These are phyloP conservation scores for Macrophya alboannulata DNA, from an alignment of 2,888 invertebrate species.

Conservation along the genomic window DNA sequence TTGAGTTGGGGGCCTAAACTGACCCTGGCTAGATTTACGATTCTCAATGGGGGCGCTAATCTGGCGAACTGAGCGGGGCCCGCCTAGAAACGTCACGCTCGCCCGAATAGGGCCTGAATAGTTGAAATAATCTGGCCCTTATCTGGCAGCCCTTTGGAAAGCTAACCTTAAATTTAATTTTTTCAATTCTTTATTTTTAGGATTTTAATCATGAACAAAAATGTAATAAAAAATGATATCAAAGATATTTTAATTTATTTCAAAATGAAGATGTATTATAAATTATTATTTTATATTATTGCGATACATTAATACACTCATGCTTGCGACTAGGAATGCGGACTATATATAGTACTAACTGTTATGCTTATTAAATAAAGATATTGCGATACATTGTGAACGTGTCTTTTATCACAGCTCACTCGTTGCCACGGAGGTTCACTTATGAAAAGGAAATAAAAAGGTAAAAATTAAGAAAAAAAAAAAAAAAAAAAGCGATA, in stretches of 20 bases:
- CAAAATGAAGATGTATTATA: not conserved
- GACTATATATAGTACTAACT: too few species aligned
- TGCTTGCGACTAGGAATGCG: too few species aligned
- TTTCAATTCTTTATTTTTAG: not conserved
- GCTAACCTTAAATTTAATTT: conserved; percentile 13
- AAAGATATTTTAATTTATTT: conserved; percentile 4
- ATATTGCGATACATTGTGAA: too few species aligned
- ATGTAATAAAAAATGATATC: conserved; percentile 13
- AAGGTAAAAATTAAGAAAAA: too few species aligned
- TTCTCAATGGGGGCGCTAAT: conserved; percentile 26
- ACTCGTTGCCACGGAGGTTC: too few species aligned
- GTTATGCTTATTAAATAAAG: too few species aligned
- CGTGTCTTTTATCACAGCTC: too few species aligned
- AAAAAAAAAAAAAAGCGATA: too few species aligned
- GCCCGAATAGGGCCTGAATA: conserved; percentile 32
- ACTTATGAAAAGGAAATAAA: too few species aligned
- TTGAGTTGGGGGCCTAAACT: conserved; percentile 27
- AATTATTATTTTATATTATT: conserved; percentile 8
- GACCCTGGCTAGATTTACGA: conserved; percentile 19
- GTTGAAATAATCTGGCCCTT: not conserved
- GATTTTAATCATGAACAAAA: conserved; percentile 27
- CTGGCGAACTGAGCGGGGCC: conserved; percentile 33
- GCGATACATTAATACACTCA: conserved; percentile 4
- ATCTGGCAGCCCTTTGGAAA: too few species aligned
- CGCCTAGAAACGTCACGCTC: conserved; percentile 31